Percentiles rank a stretch among this genome's conserved stretches.
These are phyloP conservation scores for Lateolabrax maculatus DNA, from an alignment of 2,797 vertebrate species.

Conservation along the genomic window DNA sequence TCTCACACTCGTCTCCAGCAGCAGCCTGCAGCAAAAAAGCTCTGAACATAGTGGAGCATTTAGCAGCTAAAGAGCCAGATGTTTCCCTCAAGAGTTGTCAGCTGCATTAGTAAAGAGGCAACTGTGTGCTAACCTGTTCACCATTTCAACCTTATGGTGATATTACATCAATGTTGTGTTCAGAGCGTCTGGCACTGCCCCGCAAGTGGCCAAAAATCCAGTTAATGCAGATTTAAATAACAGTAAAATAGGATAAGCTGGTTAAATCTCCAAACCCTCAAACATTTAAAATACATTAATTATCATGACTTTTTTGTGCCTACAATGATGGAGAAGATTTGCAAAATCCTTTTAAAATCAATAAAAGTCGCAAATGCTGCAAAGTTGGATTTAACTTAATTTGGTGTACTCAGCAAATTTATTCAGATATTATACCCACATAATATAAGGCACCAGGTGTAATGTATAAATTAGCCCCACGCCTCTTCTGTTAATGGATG, in stretches of 20 bases:
- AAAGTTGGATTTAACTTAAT: constrained; percentile 8
- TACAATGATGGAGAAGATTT: neutral
- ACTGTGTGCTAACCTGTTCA: neutral
- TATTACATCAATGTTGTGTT: neutral
- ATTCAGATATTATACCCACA: constrained; percentile 17
- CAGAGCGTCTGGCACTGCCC: neutral
- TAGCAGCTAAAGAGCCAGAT: neutral
- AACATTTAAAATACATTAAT: neutral
- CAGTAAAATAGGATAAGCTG: neutral
- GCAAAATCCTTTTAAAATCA: neutral
- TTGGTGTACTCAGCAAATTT: neutral
- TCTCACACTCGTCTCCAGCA: constrained; percentile 10
- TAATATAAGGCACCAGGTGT: neutral
- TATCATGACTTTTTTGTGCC: neutral
- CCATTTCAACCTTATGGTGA: too few species aligned
- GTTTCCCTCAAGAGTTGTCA: neutral
- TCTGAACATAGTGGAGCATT: neutral
- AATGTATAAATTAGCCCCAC: neutral
- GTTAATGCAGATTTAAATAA: neutral
- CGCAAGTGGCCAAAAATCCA: neutral
- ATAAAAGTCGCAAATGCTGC: neutral
- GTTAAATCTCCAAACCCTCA: neutral
- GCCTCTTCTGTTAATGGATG: neutral
- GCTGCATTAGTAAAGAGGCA: neutral
- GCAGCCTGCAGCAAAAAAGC: neutral